These are phyloP conservation scores for Tridacna crocea DNA, from an alignment of 2,888 invertebrate species.

Conservation along the genomic window DNA sequence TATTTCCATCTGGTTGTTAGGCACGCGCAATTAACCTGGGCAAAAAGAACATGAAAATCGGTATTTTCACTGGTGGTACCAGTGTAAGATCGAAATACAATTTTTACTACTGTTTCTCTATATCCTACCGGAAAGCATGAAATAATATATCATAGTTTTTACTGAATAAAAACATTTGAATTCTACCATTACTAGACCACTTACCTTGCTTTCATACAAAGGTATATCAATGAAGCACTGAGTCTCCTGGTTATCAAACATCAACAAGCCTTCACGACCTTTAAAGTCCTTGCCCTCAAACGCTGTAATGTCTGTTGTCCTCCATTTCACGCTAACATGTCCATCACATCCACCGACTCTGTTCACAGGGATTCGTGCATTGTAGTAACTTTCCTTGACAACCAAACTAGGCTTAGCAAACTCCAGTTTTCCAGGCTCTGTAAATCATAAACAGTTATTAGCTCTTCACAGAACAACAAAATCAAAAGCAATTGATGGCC, in stretches of 20 bases:
- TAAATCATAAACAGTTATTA: background rate
- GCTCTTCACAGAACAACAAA: too few relatives aligned
- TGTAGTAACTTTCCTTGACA: constrained; percentile 86
- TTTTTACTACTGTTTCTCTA: too few relatives aligned
- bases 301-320: constrained; percentile 87
- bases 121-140: too few relatives aligned
- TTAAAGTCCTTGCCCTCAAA: constrained; percentile 86
- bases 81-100: too few relatives aligned
- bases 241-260: constrained; percentile 84
- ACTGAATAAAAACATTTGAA: too few relatives aligned
- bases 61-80: too few relatives aligned
- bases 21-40: too few relatives aligned
- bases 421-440: constrained; percentile 86
- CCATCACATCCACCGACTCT: constrained; percentile 86
- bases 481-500: too few relatives aligned
- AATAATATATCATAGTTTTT: too few relatives aligned
- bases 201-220: constrained; percentile 86
- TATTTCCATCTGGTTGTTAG: too few relatives aligned
- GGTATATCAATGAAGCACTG: constrained; percentile 86
- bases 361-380: constrained; percentile 85
- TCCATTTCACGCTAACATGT: constrained; percentile 86
- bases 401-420: constrained; percentile 86
- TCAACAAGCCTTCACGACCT: constrained; percentile 86
- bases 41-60: too few relatives aligned
- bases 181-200: constrained; percentile 10